Evolutionary conservation across 2,113 vertebrate species (phyloP).

Genomic region (Illadopsis cleaveri): DNA sequence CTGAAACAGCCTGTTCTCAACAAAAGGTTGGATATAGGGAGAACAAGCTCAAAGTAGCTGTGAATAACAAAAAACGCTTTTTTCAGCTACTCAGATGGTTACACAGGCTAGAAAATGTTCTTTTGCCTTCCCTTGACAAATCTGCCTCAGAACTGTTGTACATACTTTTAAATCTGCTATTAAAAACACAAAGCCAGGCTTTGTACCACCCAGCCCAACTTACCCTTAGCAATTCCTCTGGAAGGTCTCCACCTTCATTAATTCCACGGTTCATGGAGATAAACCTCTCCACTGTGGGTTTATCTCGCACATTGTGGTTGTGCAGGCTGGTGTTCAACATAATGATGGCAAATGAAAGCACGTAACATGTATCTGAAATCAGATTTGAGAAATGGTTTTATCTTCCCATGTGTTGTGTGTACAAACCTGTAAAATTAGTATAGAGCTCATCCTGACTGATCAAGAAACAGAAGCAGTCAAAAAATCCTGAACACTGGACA

Average conservation of each 20-base stretch:
- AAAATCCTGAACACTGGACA: not conserved
- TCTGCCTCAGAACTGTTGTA: not conserved
- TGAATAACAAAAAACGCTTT: not conserved
- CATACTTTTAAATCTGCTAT: not conserved
- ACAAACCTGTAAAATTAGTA: not conserved
- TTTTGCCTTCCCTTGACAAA: not conserved
- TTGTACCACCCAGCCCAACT: constrained; percentile 15
- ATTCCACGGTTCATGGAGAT: constrained; percentile 98
- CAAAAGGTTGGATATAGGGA: not conserved
- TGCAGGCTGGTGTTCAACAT: constrained; percentile 98
- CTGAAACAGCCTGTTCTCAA: not conserved
- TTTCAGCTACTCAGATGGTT: not conserved
- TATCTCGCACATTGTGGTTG: constrained; percentile 97
- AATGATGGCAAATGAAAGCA: constrained; percentile 95
- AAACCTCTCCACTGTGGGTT: constrained; percentile 93
- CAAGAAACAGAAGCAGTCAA: not conserved
- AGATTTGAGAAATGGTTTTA: not conserved
- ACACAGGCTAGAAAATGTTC: not conserved
- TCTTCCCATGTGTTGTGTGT: not conserved
- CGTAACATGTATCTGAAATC: constrained; percentile 92
- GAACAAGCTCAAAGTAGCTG: not conserved
- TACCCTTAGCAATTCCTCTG: constrained; percentile 94
- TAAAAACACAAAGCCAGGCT: not conserved
- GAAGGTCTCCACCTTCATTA: constrained; percentile 96
- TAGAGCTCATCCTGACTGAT: not conserved